Evolutionary conservation across 2,113 vertebrate species (phyloP).

Genomic region (Ibidorhyncha struthersii): DNA sequence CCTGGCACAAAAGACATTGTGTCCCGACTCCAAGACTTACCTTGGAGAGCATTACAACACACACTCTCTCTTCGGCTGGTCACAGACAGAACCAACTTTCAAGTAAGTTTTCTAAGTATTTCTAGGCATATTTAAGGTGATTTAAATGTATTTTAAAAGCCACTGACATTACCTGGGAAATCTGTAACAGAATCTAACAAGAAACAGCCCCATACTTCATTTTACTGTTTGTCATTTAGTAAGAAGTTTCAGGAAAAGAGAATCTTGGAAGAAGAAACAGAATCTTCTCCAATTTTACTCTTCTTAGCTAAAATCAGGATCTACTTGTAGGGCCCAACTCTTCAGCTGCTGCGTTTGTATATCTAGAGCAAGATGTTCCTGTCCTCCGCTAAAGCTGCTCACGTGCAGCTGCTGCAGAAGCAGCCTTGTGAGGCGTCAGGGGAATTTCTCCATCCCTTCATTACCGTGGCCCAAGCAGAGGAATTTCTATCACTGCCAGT

Average conservation of each 20-base stretch:
- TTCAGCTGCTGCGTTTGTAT: background rate
- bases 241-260: background rate
- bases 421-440: background rate
- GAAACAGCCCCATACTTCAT: background rate
- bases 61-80: slow-evolving; percentile 62
- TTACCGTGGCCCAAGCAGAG: background rate
- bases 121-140: background rate
- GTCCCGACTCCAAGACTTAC: slow-evolving; percentile 52
- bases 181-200: background rate
- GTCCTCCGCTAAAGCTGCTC: background rate
- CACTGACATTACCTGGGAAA: background rate
- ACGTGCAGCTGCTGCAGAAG: background rate
- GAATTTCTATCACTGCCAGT: background rate
- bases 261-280: background rate
- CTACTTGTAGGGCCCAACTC: background rate
- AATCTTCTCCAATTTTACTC: background rate
- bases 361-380: background rate
- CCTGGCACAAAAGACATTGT: slow-evolving; percentile 43
- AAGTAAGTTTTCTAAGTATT: slow-evolving; percentile 33
- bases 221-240: background rate
- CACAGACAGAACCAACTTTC: slow-evolving; percentile 57
- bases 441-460: background rate
- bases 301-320: background rate
- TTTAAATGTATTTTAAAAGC: background rate
- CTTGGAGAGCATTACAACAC: slow-evolving; percentile 52